Conservation (phyloP, 2,797 vertebrate genomes). For the Bovichtus diacanthus region DNA sequence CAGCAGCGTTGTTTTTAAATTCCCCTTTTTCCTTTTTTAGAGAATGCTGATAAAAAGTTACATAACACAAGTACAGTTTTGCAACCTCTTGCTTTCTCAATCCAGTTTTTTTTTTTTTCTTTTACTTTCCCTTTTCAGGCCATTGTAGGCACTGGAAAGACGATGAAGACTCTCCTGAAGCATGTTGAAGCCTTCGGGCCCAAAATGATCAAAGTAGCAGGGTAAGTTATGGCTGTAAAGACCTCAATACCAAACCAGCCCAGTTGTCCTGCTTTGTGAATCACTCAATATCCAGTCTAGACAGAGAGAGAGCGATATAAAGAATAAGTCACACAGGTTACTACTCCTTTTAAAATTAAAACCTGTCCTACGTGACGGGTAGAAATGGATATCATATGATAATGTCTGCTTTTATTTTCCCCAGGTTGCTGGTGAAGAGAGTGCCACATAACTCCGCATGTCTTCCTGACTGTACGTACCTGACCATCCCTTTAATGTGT, state of each 20-base stretch:
- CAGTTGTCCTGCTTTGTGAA: conserved; percentile 46
- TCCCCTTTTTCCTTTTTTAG: conserved; percentile 32
- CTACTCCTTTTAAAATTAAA: conserved; percentile 22
- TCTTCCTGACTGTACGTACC: conserved; percentile 92
- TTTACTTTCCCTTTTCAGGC: conserved; percentile 80
- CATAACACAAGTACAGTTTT: conserved; percentile 10
- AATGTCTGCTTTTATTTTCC: conserved; percentile 46
- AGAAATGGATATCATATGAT: conserved; percentile 16
- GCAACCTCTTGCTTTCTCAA: conserved; percentile 19
- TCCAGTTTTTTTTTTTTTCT: conserved; percentile 32
- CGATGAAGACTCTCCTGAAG: conserved; percentile 91
- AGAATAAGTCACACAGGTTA: conserved; percentile 17
- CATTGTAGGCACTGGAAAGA: conserved; percentile 93
- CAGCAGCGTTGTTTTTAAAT: conserved; percentile 7
- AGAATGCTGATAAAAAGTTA: conserved; percentile 6
- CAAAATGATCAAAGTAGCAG: conserved; percentile 94
- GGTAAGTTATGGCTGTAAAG: conserved; percentile 82
- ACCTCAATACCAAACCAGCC: conserved; percentile 43
- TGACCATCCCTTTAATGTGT: conserved; percentile 34
- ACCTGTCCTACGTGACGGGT: not conserved
- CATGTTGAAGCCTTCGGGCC: conserved; percentile 90
- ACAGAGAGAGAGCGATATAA: conserved; percentile 36
- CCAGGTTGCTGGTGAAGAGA: conserved; percentile 94
- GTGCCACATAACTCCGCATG: conserved; percentile 84
- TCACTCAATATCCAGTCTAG: conserved; percentile 68